Conservation (phyloP, 2,888 invertebrate genomes). For the Epinotia brunnichana region DNA sequence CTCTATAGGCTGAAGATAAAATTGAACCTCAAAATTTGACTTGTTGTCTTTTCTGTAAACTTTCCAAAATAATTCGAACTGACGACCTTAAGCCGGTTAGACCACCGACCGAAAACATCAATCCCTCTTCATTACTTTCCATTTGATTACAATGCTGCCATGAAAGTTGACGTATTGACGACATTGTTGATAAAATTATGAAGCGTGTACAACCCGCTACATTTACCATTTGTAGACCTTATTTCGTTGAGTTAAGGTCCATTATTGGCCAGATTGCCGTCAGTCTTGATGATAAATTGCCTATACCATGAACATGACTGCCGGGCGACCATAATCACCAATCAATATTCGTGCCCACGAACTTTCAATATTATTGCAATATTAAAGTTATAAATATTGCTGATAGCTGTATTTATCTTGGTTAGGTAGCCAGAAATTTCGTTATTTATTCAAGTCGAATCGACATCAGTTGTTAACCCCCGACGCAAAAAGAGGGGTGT, state of each 20-base stretch:
- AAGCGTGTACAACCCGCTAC: constrained; percentile 5
- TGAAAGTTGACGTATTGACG: constrained; percentile 30
- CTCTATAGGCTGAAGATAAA: no score
- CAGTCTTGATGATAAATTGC: constrained; percentile 21
- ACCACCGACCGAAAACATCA: not conserved
- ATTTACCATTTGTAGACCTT: not conserved
- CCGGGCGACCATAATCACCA: constrained; percentile 16
- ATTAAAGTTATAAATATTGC: constrained; percentile 16
- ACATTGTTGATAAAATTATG: constrained; percentile 26
- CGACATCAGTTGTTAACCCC: not conserved
- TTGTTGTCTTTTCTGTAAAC: not conserved
- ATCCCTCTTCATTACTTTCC: constrained; percentile 23
- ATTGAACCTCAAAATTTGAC: no score
- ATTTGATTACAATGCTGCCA: constrained; percentile 16
- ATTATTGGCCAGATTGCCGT: not conserved
- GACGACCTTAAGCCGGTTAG: constrained; percentile 6
- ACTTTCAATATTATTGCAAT: constrained; percentile 9
- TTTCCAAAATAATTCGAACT: constrained; percentile 16
- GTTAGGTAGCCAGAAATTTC: constrained; percentile 6
- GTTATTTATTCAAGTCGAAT: constrained; percentile 12
- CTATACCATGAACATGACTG: constrained; percentile 3
- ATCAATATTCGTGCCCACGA: constrained; percentile 23
- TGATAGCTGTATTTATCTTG: constrained; percentile 4
- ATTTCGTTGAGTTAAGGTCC: not conserved
- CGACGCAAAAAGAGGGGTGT: no score